Base-by-base conservation (phyloP, 2,888 invertebrate genomes). In the Caenorhabditis sulstoni region DNA sequence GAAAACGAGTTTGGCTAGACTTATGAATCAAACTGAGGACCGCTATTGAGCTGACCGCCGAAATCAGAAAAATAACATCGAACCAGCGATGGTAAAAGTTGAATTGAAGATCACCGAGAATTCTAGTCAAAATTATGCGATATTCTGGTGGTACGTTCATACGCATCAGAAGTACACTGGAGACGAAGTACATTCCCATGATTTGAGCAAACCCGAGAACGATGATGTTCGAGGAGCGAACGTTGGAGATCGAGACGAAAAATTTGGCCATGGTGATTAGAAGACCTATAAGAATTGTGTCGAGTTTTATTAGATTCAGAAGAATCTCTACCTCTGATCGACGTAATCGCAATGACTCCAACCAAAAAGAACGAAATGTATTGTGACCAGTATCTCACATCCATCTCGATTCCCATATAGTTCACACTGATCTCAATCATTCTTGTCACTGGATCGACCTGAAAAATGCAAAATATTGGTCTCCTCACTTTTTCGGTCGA, bases 151-250 rank as follows among this genome's bases (percentile, higher is more conserved):
- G 99, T 96, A 99, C 97, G 91, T 99, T 99, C 99, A 99, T 99
- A 37, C 99, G 92, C 94, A 99, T 96, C 47, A 99, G 92, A 0
- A 99, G 93, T 0, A 99, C 98, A 0, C 96, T 97, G 0, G 97
- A 97, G 65, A 98, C 96, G 92, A 99, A 99, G 91, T 99, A 99
- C 98, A 99, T 99, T 45, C 98, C 98, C 99, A 99, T 99, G 87
- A 99, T 95, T 92, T 99, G 97, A 0, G 98, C 99, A 50, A 99
- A 92, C 81, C 96, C 94, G 61, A 99, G 91, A 3, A 99, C 98
- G 85, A 99, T 97, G 68, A 99, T 94, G 91, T 98, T 98, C 11
- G 98, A 98, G 3, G 97, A 98, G 91, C 98, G 98, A 85, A 95
- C 96, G 86, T 97, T 98, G 0, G 98, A 97, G 90, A 99, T 97